Evolutionary conservation across 2,113 vertebrate genomes (phyloP).

Genomic region (Phoenicopterus ruber): DNA sequence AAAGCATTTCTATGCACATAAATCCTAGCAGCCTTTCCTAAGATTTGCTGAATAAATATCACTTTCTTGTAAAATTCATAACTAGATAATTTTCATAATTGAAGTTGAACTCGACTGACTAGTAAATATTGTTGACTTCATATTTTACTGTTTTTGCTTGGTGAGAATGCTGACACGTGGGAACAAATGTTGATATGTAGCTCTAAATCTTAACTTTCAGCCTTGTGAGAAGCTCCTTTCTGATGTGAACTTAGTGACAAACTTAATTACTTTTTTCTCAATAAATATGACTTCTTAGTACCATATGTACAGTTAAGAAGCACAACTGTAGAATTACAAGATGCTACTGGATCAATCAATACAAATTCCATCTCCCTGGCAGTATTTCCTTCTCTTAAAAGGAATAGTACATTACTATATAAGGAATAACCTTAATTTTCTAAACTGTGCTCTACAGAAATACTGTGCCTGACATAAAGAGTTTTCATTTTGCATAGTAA

Average conservation of each 20-base stretch:
- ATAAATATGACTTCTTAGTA: background rate
- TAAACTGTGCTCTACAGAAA: background rate
- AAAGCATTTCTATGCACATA: background rate
- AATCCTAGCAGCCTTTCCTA: background rate
- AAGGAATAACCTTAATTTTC: background rate
- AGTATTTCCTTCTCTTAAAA: background rate
- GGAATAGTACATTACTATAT: background rate
- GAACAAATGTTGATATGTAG: background rate
- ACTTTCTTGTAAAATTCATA: background rate
- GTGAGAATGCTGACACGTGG: background rate
- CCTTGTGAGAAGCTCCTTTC: background rate
- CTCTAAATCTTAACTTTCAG: background rate
- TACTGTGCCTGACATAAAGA: background rate
- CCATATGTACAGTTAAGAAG: background rate
- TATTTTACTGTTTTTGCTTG: background rate
- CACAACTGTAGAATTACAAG: background rate
- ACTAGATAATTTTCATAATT: background rate
- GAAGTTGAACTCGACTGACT: background rate
- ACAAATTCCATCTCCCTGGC: background rate
- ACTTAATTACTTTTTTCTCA: background rate
- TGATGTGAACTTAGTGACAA: background rate
- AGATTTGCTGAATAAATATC: background rate
- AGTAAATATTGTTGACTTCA: background rate
- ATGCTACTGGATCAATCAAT: background rate
- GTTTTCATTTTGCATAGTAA: background rate